Evolutionary conservation across 2,797 vertebrate genomes (phyloP), one percentile per base, ranked within the genome.

Genomic region (Poecilia velifera): DNA sequence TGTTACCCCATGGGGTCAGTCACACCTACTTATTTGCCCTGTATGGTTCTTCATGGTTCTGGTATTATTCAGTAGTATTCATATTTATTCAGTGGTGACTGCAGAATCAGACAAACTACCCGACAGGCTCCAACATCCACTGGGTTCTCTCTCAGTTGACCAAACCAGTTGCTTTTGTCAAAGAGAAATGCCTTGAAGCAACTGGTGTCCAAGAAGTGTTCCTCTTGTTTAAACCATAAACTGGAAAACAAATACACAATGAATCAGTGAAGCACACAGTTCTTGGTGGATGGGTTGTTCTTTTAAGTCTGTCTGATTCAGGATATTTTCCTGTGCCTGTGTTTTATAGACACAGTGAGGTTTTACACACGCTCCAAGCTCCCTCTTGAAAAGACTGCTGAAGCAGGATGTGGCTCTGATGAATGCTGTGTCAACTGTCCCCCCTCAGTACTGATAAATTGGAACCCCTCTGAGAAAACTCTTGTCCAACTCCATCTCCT

Each of bases 381-480:
- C 41, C 78, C 34, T 76, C 72, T 72, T 39, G 36, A 66, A 66
- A 22, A 47, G 39, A 78, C 71, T 59, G 46, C 47, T 0, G 68
- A 86, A 86, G 86, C 85, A 89, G 62, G 62, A 76, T 25, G 84
- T 47, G 68, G 53, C 75, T 31, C 74, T 86, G 85, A 92, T 84
- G 14, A 80, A 90, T 88, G 62, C 62, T 20, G 16, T 39, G 14
- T 66, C 62, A 20, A 76, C 55, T 18, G 13, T 47, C 73, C 76
- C 39, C 18, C 25, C n/a, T 71, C 34, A 72, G 73, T 66, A 71
- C 77, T 84, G 76, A 89, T 53, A 68, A 77, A 87, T 81, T 57
- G 74, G 82, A 90, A 85, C 89, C 83, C 90, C 86, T 78, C 89
- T 55, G 84, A 86, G 87, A 84, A 71, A 76, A 59, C 72, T 16